These are phyloP conservation scores for Hyperoplus immaculatus DNA, from an alignment of 2,797 vertebrate genomes.

Conservation along the genomic window DNA sequence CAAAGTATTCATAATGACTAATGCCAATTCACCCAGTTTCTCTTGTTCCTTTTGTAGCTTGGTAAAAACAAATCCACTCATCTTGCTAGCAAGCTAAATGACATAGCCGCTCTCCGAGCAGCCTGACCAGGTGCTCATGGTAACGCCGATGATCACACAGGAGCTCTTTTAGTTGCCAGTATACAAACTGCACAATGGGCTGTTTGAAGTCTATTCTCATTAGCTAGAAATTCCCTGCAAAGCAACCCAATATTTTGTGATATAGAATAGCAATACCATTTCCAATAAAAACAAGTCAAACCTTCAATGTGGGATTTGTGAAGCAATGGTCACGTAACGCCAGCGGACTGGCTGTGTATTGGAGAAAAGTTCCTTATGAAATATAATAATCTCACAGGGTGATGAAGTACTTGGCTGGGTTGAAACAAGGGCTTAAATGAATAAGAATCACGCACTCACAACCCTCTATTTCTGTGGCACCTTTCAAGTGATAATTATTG, in stretches of 20 bases:
- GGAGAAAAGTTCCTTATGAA: no score
- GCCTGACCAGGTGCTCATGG: conserved; percentile 33
- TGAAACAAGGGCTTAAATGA: no score
- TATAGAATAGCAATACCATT: no score
- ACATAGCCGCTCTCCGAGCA: not conserved
- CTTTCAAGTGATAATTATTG: no score
- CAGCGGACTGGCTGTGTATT: no score
- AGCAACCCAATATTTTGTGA: not conserved
- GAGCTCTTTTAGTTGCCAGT: not conserved
- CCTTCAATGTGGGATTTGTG: not conserved
- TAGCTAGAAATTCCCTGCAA: not conserved
- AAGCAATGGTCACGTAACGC: no score
- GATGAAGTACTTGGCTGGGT: no score
- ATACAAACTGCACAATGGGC: not conserved
- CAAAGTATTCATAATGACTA: no score
- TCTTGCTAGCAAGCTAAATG: conserved; percentile 36
- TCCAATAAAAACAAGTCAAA: not conserved
- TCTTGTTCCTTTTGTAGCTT: no score
- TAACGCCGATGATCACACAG: conserved; percentile 2
- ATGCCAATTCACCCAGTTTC: not conserved
- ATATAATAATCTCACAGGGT: no score
- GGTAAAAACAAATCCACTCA: not conserved
- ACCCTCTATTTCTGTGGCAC: no score
- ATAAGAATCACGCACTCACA: no score
- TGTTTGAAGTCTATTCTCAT: not conserved